phyloP scores from a whole-genome alignment of 2,888 invertebrate species.

The Nomada flava region DNA sequence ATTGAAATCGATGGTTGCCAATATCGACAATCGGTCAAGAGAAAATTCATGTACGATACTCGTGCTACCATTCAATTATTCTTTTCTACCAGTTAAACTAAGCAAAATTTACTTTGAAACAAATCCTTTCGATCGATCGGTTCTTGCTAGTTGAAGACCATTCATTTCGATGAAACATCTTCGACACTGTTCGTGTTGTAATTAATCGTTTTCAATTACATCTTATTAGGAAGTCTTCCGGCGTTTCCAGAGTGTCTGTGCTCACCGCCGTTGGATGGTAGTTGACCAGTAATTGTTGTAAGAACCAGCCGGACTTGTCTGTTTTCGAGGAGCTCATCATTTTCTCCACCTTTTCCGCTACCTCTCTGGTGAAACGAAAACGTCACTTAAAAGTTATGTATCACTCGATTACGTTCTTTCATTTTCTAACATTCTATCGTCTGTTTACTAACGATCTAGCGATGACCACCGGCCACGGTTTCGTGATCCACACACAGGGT shows the following conservation, averaged over 20 bases:
- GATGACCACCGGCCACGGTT: slow-evolving; percentile 92
- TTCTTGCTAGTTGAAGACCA: neutral
- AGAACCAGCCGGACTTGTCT: slow-evolving; percentile 84
- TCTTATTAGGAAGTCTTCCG: slow-evolving; percentile 88
- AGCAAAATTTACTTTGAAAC: too few species aligned
- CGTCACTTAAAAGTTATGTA: slow-evolving; percentile 1
- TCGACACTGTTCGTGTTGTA: neutral
- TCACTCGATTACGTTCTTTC: neutral
- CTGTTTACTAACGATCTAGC: slow-evolving; percentile 86
- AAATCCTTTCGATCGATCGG: too few species aligned
- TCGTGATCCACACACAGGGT: slow-evolving; percentile 92
- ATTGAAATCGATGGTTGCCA: neutral
- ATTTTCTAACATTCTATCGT: neutral
- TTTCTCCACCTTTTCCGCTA: slow-evolving; percentile 85
- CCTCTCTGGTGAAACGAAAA: slow-evolving; percentile 78
- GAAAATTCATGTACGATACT: neutral
- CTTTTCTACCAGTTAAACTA: too few species aligned
- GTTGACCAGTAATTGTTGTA: slow-evolving; percentile 87
- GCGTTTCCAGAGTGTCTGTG: slow-evolving; percentile 86
- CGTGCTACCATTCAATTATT: neutral
- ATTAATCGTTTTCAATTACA: slow-evolving; percentile 71
- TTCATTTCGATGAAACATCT: neutral
- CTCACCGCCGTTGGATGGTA: slow-evolving; percentile 81
- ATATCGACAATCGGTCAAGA: too few species aligned
- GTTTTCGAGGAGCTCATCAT: slow-evolving; percentile 84